These are phyloP conservation scores for Cotesia vestalis DNA, from an alignment of 1,140 invertebrate genomes.

Conservation along the genomic window DNA sequence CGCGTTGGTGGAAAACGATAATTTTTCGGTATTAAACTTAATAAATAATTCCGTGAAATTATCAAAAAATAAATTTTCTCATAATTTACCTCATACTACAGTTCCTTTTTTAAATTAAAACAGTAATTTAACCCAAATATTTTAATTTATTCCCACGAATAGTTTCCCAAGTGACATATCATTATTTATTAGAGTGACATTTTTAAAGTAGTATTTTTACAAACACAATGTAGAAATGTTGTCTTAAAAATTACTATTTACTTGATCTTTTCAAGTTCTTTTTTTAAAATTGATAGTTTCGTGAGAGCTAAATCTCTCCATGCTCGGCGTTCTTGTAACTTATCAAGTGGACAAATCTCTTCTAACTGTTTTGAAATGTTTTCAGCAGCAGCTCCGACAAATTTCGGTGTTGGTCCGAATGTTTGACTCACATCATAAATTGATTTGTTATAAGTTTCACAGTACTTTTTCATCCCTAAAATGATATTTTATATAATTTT, in stretches of 20 bases:
- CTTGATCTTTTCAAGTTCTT: slow-evolving; percentile 65
- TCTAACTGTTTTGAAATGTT: slow-evolving; percentile 76
- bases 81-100: background rate
- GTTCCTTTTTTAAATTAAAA: slow-evolving; percentile 6
- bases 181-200: no score
- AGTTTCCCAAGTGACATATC: no score
- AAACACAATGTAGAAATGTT: no score
- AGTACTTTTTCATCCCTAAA: slow-evolving; percentile 76
- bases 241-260: background rate
- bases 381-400: slow-evolving; percentile 73
- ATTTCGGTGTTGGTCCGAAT: slow-evolving; percentile 78
- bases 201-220: no score
- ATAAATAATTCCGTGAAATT: slow-evolving; percentile 42
- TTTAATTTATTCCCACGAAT: no score
- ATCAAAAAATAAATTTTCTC: background rate
- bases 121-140: no score
- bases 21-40: slow-evolving; percentile 62
- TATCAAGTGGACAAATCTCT: slow-evolving; percentile 77
- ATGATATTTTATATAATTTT: slow-evolving; percentile 26
- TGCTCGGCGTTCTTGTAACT: slow-evolving; percentile 76
- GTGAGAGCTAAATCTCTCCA: slow-evolving; percentile 89
- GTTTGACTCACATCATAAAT: slow-evolving; percentile 81
- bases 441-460: slow-evolving; percentile 79
- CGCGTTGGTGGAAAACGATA: slow-evolving; percentile 96
- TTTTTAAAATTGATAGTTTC: slow-evolving; percentile 83